Conservation (phyloP, 2,113 vertebrate genomes). For the Aegotheles bennettii region DNA sequence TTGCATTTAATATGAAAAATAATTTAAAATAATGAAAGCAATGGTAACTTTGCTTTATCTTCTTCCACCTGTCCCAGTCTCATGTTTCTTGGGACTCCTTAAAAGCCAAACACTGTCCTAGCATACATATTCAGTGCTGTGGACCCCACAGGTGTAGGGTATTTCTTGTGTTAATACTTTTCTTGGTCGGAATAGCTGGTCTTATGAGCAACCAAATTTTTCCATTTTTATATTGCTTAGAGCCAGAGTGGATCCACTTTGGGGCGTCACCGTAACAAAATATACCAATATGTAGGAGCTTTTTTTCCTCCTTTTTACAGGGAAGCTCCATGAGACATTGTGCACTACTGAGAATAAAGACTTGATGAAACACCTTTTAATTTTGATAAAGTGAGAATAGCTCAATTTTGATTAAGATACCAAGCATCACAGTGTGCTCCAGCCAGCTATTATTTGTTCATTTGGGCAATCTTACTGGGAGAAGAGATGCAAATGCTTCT, state of each 20-base stretch:
- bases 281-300: not conserved
- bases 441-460: not conserved
- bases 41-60: not conserved
- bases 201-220: not conserved
- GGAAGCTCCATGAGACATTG: not conserved
- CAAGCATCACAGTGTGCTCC: not conserved
- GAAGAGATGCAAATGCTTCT: not conserved
- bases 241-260: not conserved
- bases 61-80: fast-evolving
- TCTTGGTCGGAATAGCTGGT: not conserved
- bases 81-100: not conserved
- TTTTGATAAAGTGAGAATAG: not conserved
- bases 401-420: not conserved
- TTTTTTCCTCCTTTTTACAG: not conserved
- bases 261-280: not conserved
- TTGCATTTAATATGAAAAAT: not conserved
- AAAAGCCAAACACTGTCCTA: not conserved
- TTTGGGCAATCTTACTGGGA: not conserved
- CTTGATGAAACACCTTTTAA: not conserved
- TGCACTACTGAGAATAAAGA: not conserved
- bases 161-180: not conserved
- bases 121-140: not conserved
- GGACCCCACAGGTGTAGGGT: not conserved
- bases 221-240: not conserved
- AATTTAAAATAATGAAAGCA: not conserved